Evolutionary conservation across 1,140 invertebrate species (phyloP).

Genomic region (Temnothorax curvispinosus): DNA sequence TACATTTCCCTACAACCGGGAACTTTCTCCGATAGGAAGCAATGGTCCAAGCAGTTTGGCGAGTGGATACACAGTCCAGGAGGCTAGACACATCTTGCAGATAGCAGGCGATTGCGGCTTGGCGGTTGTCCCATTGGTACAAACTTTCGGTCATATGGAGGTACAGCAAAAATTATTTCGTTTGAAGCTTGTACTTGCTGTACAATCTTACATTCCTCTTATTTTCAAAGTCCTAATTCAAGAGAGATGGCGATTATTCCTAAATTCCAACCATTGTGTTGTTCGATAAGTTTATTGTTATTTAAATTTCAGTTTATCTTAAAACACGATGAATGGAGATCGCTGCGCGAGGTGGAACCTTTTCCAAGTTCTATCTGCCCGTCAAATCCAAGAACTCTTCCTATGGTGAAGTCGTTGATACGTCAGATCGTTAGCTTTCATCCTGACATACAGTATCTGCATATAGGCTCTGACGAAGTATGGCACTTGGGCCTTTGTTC

Average conservation of each 20-base stretch:
- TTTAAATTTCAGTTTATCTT: slow-evolving; percentile 89
- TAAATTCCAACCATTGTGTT: neutral
- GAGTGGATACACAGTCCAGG: slow-evolving; percentile 88
- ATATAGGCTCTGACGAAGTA: slow-evolving; percentile 94
- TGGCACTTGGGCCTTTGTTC: slow-evolving; percentile 93
- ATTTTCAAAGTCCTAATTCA: slow-evolving; percentile 87
- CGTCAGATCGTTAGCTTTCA: slow-evolving; percentile 87
- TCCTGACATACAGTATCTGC: slow-evolving; percentile 89
- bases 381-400: slow-evolving; percentile 87
- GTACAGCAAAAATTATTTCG: slow-evolving; percentile 71
- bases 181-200: neutral
- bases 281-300: neutral
- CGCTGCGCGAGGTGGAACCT: slow-evolving; percentile 91
- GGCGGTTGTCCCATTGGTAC: slow-evolving; percentile 96
- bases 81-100: slow-evolving; percentile 87
- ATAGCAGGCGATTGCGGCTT: slow-evolving; percentile 89
- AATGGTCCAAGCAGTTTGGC: slow-evolving; percentile 85
- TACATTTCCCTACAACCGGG: slow-evolving; percentile 93
- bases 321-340: slow-evolving; percentile 92
- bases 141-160: slow-evolving; percentile 98
- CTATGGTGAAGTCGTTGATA: slow-evolving; percentile 88
- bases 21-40: slow-evolving; percentile 89
- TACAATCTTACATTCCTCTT: slow-evolving; percentile 89
- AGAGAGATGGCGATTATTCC: neutral
- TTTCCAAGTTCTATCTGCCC: slow-evolving; percentile 95